Evolutionary conservation across 2,113 vertebrate species (phyloP).

Genomic region (Mirza zaza): DNA sequence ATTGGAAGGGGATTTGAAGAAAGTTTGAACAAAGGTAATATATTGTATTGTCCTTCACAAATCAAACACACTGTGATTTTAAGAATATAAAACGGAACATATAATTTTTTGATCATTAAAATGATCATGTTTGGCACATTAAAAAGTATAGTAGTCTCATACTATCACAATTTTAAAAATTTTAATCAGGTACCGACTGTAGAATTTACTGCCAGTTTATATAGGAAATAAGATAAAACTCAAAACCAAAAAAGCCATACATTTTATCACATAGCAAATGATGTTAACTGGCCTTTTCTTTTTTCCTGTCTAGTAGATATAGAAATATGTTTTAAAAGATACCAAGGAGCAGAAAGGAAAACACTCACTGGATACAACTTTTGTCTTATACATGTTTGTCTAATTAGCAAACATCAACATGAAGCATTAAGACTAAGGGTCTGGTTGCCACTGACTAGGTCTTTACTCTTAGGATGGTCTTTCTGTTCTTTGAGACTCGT

Average conservation of each 20-base stretch:
- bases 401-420: background rate
- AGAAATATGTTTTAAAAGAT: background rate
- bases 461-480: background rate
- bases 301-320: background rate
- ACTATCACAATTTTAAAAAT: background rate
- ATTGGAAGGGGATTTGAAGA: background rate
- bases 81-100: background rate
- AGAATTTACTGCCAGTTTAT: background rate
- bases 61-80: constrained; percentile 26
- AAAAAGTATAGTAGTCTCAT: background rate
- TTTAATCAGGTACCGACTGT: background rate
- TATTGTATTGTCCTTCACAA: background rate
- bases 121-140: background rate
- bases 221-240: constrained; percentile 20
- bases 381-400: background rate
- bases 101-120: background rate
- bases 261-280: background rate
- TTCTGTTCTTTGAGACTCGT: background rate
- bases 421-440: background rate
- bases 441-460: background rate
- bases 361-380: background rate
- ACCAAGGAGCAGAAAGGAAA: background rate
- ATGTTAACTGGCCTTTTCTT: background rate
- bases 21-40: background rate
- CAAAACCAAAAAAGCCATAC: background rate